Base-by-base conservation (phyloP, 2,797 vertebrate genomes). In the Pelobates cultripes region DNA sequence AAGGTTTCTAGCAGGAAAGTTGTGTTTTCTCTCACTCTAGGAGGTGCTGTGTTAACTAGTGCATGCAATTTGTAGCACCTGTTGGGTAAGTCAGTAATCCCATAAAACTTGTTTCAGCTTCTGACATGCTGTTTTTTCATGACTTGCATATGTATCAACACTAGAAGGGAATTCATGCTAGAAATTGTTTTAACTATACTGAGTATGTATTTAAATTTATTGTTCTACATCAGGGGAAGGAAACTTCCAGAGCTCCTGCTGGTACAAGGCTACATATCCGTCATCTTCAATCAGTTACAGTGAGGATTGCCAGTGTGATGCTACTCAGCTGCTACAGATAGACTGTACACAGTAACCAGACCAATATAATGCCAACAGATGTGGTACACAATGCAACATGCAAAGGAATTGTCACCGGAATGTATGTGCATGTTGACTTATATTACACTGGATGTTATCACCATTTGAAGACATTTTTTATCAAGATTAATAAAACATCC, bases 141-240 rank as follows among this genome's bases (percentile, higher is more conserved):
- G 64, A 70, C 79, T 81, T 74, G 55, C 79, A 81, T 75, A 70
- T 81, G 79, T 81, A 81, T 81, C 79, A 70, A 81, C 79, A 81
- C 57, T 64, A 43, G 42, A 42, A 43, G 74, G 67, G 79, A 75
- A 75, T 81, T 75, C 75, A 81, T 81, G 17, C 64, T 66, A 70
- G 3, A 9, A 63, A 64, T 64, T 61, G 79, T 81, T 81, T 81
- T 81, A 12, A 75, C 79, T 81, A 73, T 70, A 45, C 79, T 61
- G 69, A 61, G 53, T 28, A 75, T 81, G 73, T 81, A 17, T 70
- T 81, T 64, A 64, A 64, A 64, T 64, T 69, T 75, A 81, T 60
- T 81, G 79, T 43, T 55, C 41, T 70, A 55, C 43, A 51, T 70
- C 64, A 45, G 69, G 72, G 5, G 13, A n/a, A 55, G 71, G 51